Percentiles rank a stretch among this genome's conserved stretches.
phyloP scores from a whole-genome alignment of 92 coral and sea anemone genomes.

The Ricordea florida region DNA sequence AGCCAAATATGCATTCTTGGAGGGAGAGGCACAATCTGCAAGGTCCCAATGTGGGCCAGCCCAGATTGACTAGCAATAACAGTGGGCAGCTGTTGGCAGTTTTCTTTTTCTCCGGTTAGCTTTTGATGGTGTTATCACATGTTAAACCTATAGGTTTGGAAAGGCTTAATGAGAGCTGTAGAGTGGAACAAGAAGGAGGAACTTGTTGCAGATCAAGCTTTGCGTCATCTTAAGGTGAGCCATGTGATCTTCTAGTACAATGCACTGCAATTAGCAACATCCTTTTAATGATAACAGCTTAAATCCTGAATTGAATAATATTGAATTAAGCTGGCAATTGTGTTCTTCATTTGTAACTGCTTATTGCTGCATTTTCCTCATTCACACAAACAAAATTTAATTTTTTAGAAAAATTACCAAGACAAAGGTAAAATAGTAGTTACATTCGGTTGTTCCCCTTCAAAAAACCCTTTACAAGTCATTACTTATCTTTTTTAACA shows the following conservation, averaged over 20 bases:
- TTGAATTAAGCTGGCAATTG: not conserved
- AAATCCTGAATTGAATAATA: not conserved
- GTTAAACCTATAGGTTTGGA: slow-evolving; percentile 77
- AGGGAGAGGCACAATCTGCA: too few relatives aligned
- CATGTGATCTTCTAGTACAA: too few relatives aligned
- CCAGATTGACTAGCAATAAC: too few relatives aligned
- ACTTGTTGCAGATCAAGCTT: slow-evolving; percentile 93
- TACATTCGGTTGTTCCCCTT: not conserved
- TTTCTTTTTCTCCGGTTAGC: too few relatives aligned
- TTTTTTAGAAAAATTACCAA: not conserved
- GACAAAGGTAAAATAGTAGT: not conserved
- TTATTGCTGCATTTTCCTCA: too few relatives aligned
- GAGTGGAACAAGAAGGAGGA: slow-evolving; percentile 99
- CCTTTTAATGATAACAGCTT: not conserved
- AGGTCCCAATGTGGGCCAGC: too few relatives aligned
- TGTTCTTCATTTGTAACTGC: not conserved
- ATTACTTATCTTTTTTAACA: not conserved
- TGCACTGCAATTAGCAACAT: not conserved
- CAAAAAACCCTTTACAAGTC: not conserved
- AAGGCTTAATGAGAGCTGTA: slow-evolving; percentile 83
- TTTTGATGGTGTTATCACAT: not conserved
- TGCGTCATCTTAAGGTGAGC: slow-evolving; percentile 88
- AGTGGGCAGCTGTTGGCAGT: too few relatives aligned
- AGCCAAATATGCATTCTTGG: too few relatives aligned
- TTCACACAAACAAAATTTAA: not conserved